Base-by-base conservation (phyloP, 1,140 invertebrate species). In the Drosophila asahinai region DNA sequence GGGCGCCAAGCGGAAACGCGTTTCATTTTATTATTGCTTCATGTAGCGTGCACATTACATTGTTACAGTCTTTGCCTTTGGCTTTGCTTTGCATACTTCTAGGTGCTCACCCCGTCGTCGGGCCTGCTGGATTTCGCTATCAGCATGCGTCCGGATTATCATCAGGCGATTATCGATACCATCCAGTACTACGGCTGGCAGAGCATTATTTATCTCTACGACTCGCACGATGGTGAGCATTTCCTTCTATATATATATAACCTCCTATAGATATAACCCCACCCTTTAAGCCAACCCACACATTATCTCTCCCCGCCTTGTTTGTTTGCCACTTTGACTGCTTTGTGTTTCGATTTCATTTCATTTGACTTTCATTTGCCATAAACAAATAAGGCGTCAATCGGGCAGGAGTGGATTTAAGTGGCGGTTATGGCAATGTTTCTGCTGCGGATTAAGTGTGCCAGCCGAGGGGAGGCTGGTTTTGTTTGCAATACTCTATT, bases 121-220 rank as follows among this genome's bases (percentile, higher is more conserved):
- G 96, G 97, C 33, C 95, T 96, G 79, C 94, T 97, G 86, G 97
- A 98, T 93, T 98, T 97, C 91, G 97, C 97, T 30, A 97, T 98
- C 84, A 98, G 97, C 92, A 97, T 99, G 96, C 94, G 97, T 63
- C 98, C 98, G 19, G 97, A 98, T 93, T 98, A 98, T 94, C 97
- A 98, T 93, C 96, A 96, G 81, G 98, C 98, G 49, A 97, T 99
- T 87, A 96, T 99, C 77, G 98, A 99, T 94, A 97, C 98, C 19
- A 97, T 99, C 74, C 94, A 96, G 70, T 96, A 97, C 93, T 99
- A 99, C 92, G 96, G 96, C 51, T 99, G 98, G 98, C 96, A 96
- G 74, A 96, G 96, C 91, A 97, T 99, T 83, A 97, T 98, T 91
- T 99, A 98, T 94, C 94, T 99, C 63, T 99, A 99, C 93, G 97